Base-by-base conservation (phyloP, 1,140 invertebrate species). In the Geopemphigus sp. region DNA sequence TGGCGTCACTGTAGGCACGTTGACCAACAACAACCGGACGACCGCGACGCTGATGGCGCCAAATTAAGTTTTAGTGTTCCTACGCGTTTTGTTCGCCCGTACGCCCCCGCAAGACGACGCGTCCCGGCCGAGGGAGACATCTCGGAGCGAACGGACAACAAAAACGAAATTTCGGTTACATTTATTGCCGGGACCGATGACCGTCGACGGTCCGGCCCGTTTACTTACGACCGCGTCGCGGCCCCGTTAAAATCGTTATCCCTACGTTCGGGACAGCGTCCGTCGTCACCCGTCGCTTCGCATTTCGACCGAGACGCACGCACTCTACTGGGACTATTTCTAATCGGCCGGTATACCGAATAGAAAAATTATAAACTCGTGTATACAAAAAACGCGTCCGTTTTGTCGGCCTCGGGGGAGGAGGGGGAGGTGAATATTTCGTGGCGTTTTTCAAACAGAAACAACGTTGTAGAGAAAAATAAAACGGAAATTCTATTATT, bases 11-110 rank as follows among this genome's bases (percentile, higher is more conserved):
- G 56, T 22, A n/a, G 56, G 73, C n/a, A 53, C 45, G 29, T 47
- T 76, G 56, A 76, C 73, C 29, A 76, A 78, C 39, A 78, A 78
- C 39, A 78, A 78, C 39, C 24, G 74, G 57, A 50, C 74, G 32
- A 63, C 74, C 19, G 19, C 74, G 6, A 45, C 50, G 74, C 19
- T 78, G 57, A 78, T 78, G 74, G 29, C 74, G 22, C 74, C 74
- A 32, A 78, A 78, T 78, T 78, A 57, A 78, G 45, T 17, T 3
- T 24, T 47, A 47, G 39, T 47, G 66, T 50, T 68, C 66, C 39
- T 68, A 66, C n/a, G 19, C 32, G 47, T 63, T 17, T 26, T 17
- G 61, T 2, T 15, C 14, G 26, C 26, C 32, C 32, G 32, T 39
- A 3, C 32, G 32, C 32, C 8, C 32, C 3, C 32, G 8, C n/a